phyloP scores from a whole-genome alignment of 2,888 invertebrate species.

The Andrena hattorfiana region DNA sequence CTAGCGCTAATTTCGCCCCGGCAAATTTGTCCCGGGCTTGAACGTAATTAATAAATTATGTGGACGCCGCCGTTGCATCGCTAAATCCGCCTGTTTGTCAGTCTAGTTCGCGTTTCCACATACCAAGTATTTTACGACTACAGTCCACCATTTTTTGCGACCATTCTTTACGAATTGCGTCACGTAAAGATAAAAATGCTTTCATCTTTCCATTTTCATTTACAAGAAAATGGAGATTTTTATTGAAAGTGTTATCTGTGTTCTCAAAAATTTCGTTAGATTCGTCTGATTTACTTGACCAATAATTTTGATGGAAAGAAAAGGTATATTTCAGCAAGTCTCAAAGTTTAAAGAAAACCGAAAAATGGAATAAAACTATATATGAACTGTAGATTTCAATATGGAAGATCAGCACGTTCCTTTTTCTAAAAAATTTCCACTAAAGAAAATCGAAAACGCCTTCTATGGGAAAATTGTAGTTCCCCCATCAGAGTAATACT shows the following conservation, averaged over 20 bases:
- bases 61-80: conserved; percentile 22
- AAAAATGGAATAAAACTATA: not conserved
- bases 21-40: conserved; percentile 52
- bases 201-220: not conserved
- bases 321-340: no score
- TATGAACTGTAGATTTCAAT: not conserved
- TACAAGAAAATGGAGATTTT: not conserved
- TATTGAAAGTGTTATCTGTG: not conserved
- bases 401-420: not conserved
- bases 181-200: not conserved
- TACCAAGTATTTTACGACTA: not conserved
- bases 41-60: conserved; percentile 62
- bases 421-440: not conserved
- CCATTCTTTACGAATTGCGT: not conserved
- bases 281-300: no score
- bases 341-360: no score
- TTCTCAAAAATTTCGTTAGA: not conserved
- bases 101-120: not conserved
- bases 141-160: not conserved
- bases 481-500: not conserved
- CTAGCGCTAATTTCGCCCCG: conserved; percentile 53
- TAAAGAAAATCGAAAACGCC: conserved; percentile 1
- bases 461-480: not conserved
- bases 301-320: no score
- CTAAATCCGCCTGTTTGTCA: conserved; percentile 23